Conservation (phyloP, 2,888 invertebrate genomes). For the Adineta ricciae region DNA sequence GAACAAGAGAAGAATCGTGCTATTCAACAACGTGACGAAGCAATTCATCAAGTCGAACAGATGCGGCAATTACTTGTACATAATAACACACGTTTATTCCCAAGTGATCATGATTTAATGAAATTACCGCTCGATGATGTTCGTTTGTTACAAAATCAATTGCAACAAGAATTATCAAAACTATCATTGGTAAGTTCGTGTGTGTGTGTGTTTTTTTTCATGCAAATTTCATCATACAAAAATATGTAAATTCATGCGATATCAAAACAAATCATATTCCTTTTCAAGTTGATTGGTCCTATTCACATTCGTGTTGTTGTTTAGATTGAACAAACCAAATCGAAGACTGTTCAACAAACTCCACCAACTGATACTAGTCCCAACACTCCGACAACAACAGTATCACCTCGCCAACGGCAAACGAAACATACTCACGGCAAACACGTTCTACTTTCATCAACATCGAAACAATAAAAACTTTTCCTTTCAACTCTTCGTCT, state of each 20-base stretch:
- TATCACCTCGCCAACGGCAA: background rate
- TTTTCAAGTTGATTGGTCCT: no score
- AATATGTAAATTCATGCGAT: no score
- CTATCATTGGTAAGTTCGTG: background rate
- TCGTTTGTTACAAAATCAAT: background rate
- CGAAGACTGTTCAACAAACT: background rate
- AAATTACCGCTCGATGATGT: background rate
- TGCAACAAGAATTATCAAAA: conserved; percentile 5
- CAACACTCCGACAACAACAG: background rate
- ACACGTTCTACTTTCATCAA: background rate
- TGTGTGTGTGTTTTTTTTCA: no score
- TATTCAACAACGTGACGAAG: conserved; percentile 20
- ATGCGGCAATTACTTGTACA: conserved; percentile 13
- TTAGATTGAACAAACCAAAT: conserved; percentile 6
- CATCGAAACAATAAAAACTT: background rate
- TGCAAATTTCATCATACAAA: no score
- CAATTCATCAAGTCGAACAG: background rate
- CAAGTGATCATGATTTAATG: conserved; percentile 1
- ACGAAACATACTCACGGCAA: background rate
- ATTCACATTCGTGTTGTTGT: background rate
- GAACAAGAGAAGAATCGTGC: conserved; percentile 17
- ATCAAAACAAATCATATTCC: background rate
- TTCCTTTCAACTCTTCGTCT: background rate
- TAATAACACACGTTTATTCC: background rate
- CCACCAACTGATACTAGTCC: background rate